Evolutionary conservation across 35 echinoderm and acorn worm genomes (phyloP), one percentile per base, ranked within the genome.

Genomic region (Apostichopus parvimensis): DNA sequence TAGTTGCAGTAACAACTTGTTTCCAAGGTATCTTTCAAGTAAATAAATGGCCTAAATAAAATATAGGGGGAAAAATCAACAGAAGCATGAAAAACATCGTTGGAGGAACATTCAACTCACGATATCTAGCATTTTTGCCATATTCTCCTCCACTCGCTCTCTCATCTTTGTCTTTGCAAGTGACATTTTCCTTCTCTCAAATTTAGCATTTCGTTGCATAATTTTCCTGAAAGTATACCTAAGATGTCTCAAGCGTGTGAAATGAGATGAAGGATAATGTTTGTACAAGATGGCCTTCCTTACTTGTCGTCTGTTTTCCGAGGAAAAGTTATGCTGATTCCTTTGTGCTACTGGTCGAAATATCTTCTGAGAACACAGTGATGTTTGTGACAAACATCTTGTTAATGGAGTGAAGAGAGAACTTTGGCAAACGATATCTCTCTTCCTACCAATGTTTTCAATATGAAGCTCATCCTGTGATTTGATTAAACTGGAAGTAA

Each of bases 251-350:
- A 88, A 73, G 68, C 61, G 86, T 28, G 86, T 88, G 86, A 88
- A 88, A 88, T 88, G 86, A 73, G 86, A 72, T 68, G 86, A 72
- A 14, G 86, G 86, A 28, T 88, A 88, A 88, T 88, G 86, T 73
- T 88, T 88, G 64, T 68, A 88, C 13, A 66, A n/a, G 45, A 15
- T 21, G 56, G 54, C 54, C 53, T 84, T 84, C 64, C 86, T 88
- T 73, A 88, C 86, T 88, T 88, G 86, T 17, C 60, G 21, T 15
- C 64, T 68, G 26, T 64, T 88, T 8, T 68, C 86, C 6, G 86
- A 73, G 60, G 86, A 72, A 88, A 88, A 88, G 62, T 88, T 73
- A 17, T 88, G 86, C 52, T 65, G 57, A 14, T 23, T 72, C 64
- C 68, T 88, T 24, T 28, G 71, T 18, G 71, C 17, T 75, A 75